phyloP scores from a whole-genome alignment of 1,140 invertebrate genomes.

The Thalassaphorura encarpata region DNA sequence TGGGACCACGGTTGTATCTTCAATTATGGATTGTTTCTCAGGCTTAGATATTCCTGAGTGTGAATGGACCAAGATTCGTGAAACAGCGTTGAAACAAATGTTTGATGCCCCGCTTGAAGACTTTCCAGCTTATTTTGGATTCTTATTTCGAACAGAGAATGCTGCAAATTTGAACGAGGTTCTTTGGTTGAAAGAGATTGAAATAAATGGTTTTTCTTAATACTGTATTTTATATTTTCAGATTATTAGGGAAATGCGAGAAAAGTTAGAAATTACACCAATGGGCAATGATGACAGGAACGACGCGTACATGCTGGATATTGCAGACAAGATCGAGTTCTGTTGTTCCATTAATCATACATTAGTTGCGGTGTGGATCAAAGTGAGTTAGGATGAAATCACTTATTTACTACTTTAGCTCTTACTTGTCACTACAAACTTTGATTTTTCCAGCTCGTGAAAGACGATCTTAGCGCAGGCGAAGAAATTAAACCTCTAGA shows the following conservation, averaged over 20 bases:
- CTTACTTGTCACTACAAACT: background rate
- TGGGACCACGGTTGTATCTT: constrained; percentile 3
- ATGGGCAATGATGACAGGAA: background rate
- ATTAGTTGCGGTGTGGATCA: constrained; percentile 16
- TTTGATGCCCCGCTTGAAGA: constrained; percentile 11
- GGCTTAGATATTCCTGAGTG: constrained; percentile 11
- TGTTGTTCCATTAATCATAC: constrained; percentile 12
- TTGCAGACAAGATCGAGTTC: constrained; percentile 13
- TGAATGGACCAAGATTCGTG: constrained; percentile 10
- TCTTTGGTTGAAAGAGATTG: background rate
- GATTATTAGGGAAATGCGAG: constrained; percentile 16
- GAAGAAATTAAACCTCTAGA: constrained; percentile 13
- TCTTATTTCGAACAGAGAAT: constrained; percentile 17
- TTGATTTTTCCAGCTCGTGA: constrained; percentile 11
- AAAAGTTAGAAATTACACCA: constrained; percentile 18
- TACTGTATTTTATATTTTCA: constrained; percentile 8
- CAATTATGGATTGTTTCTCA: constrained; percentile 27
- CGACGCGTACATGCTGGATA: background rate
- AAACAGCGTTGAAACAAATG: constrained; percentile 20
- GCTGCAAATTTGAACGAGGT: constrained; percentile 6
- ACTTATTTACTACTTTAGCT: background rate
- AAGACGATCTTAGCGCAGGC: background rate
- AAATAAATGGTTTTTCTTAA: background rate
- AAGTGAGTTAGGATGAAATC: constrained; percentile 12
- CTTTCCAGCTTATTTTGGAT: constrained; percentile 22